A percentile compares a stretch with the other conserved stretches of the same genome.
Evolutionary conservation across 2,888 invertebrate species (phyloP).

Genomic region (Ennomos fuscantarius): DNA sequence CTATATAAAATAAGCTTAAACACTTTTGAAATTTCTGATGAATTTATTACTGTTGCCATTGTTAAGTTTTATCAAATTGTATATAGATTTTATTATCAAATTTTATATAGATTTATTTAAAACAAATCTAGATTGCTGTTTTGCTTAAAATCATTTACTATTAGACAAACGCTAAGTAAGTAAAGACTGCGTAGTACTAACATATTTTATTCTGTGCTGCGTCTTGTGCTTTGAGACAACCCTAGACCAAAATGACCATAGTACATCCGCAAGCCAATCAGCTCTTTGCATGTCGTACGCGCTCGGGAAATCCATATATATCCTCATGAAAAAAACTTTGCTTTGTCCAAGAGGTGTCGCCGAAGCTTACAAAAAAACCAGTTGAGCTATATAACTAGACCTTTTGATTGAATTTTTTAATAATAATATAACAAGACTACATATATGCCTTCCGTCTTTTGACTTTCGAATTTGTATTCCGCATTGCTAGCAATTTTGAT

Average conservation of each 20-base stretch:
- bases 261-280: slow-evolving; percentile 17
- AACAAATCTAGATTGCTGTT: too few relatives aligned
- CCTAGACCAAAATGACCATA: slow-evolving; percentile 10
- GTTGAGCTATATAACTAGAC: slow-evolving; percentile 14
- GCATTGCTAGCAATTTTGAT: too few relatives aligned
- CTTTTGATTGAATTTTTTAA: slow-evolving; percentile 18
- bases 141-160: too few relatives aligned
- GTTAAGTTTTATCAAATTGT: too few relatives aligned
- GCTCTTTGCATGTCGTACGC: slow-evolving; percentile 20
- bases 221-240: not conserved
- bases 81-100: too few relatives aligned
- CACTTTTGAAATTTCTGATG: too few relatives aligned
- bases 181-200: too few relatives aligned
- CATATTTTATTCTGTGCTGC: too few relatives aligned
- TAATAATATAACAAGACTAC: slow-evolving; percentile 13
- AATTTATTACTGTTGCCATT: too few relatives aligned
- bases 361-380: slow-evolving; percentile 30
- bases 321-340: slow-evolving; percentile 43
- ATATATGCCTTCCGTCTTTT: slow-evolving; percentile 24
- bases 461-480: slow-evolving; percentile 4
- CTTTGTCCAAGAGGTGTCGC: slow-evolving; percentile 18
- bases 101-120: too few relatives aligned
- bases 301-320: slow-evolving; percentile 54
- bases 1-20: too few relatives aligned
- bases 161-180: too few relatives aligned